Evolutionary conservation across 1,140 invertebrate genomes (phyloP), one percentile per base, ranked within the genome.

Genomic region (Teleogryllus occipitalis): DNA sequence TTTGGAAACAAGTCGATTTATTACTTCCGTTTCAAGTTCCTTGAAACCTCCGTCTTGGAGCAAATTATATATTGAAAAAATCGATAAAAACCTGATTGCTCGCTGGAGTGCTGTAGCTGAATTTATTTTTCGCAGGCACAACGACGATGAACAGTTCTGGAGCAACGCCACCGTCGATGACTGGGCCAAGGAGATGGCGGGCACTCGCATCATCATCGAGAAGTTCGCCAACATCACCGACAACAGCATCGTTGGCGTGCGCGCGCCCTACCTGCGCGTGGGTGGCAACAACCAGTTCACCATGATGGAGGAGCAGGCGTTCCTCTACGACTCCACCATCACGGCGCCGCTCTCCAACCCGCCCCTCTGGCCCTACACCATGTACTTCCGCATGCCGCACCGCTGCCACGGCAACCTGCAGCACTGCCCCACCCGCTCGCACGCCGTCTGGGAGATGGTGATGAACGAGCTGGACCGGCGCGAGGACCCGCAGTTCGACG

Each of bases 401-500:
- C 91, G 94, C 79, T 98, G 96, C 84, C 96, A 97, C 86, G 96
- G 96, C 80, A 97, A 98, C 85, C 87, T 96, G 47, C 96, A 97
- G 86, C 95, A 93, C 83, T 98, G 96, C 84, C 96, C 96, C 18
- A 97, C 96, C 0, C 92, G 96, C 85, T 94, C 89, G 81, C 96
- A 97, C 85, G 96, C 96, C 46, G 96, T 97, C 14, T 98, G 96
- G 96, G 96, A 98, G 87, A 97, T 98, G 95, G 96, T 97, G n/a
- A 96, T 98, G 93, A 98, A 98, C 85, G 96, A 98, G 85, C 87
- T 97, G 82, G 96, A 98, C 87, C 90, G 96, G 81, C 91, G 96
- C 81, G 96, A 97, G 86, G 95, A 97, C 85, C 96, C 96, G 0
- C 92, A 89, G 81, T 95, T 96, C 83, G 96, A 97, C 84, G 96